Evolutionary conservation across 2,888 invertebrate species (phyloP).

Genomic region (Pseudococcus viburni): DNA sequence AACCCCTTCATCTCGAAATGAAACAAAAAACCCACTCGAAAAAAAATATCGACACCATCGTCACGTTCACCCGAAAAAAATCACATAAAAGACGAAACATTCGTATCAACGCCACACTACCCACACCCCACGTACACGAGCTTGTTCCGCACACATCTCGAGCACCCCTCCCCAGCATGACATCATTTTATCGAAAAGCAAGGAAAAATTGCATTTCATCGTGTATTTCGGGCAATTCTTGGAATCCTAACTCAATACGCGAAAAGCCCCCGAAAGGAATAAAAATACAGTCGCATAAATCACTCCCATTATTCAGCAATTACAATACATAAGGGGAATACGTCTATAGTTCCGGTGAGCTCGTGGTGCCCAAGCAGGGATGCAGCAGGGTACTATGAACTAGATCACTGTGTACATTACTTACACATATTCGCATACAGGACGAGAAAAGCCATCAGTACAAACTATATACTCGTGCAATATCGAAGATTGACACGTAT

Average conservation of each 20-base stretch:
- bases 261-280: not conserved
- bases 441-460: not conserved
- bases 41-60: not conserved
- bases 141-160: not conserved
- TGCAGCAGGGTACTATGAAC: not conserved
- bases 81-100: not conserved
- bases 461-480: not conserved
- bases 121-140: not conserved
- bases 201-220: conserved; percentile 9
- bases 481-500: conserved; percentile 23
- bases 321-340: conserved; percentile 27
- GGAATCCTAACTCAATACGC: not conserved
- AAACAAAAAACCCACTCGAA: not conserved
- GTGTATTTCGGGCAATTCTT: not conserved
- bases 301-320: conserved; percentile 50
- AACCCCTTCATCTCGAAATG: not conserved
- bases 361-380: not conserved
- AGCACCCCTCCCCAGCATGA: not conserved
- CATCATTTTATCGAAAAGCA: conserved; percentile 7
- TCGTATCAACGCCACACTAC: not conserved
- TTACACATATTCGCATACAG: not conserved
- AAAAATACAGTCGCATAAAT: conserved; percentile 17
- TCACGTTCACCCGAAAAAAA: not conserved
- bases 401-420: not conserved
- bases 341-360: not conserved